Conservation (phyloP, 2,888 invertebrate genomes). For the Luperina testacea region DNA sequence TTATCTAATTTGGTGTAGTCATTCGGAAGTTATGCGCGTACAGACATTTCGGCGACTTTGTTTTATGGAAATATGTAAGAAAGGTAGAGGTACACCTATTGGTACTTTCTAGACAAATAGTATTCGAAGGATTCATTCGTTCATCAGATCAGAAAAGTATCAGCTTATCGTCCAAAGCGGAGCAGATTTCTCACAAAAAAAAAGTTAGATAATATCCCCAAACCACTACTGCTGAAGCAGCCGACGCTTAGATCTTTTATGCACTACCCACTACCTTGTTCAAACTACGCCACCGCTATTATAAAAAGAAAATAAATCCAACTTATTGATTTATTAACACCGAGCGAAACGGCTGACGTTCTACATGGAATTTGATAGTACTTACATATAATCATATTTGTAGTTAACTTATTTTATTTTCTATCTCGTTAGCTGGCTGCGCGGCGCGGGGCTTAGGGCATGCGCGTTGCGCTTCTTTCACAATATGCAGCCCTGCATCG, state of each 20-base stretch:
- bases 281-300: not conserved
- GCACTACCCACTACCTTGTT: not conserved
- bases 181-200: not conserved
- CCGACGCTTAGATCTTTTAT: not conserved
- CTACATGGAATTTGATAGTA: not conserved
- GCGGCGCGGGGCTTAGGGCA: not conserved
- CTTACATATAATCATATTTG: not conserved
- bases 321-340: not conserved
- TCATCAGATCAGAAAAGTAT: not conserved
- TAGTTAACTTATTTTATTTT: not conserved
- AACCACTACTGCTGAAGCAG: no score
- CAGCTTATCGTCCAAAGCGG: not conserved
- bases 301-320: not conserved
- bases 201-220: no score
- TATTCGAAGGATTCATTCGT: not conserved
- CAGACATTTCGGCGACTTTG: no score
- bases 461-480: slow-evolving; percentile 4
- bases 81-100: no score
- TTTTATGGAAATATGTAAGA: no score
- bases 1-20: no score
- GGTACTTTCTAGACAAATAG: no score
- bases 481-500: not conserved
- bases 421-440: not conserved
- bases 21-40: no score
- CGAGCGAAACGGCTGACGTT: not conserved